Percentiles rank a stretch among this genome's conserved stretches.
Evolutionary conservation across 2,888 invertebrate genomes (phyloP).

Genomic region (Cheilosia scutellata): DNA sequence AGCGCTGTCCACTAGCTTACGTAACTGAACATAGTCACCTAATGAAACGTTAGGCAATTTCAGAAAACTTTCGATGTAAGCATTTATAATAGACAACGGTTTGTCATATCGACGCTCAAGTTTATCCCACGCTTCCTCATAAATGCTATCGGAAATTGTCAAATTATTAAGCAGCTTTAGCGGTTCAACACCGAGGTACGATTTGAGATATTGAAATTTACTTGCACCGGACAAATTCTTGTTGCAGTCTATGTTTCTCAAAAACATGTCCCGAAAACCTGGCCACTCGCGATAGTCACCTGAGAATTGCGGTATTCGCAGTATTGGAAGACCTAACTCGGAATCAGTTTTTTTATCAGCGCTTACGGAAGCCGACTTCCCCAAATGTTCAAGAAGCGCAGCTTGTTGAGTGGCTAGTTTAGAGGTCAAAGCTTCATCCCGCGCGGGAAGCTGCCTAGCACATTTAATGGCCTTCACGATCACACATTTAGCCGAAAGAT

Average conservation of each 20-base stretch:
- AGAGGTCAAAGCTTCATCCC: background rate
- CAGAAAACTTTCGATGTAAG: slow-evolving; percentile 1
- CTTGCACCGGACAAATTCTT: background rate
- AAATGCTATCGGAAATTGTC: background rate
- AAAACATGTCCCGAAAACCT: slow-evolving; percentile 23
- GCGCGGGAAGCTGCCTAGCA: background rate
- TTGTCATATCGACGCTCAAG: background rate
- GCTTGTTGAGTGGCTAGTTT: background rate
- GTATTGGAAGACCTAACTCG: background rate
- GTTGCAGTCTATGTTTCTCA: slow-evolving; percentile 7
- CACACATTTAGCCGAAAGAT: slow-evolving; percentile 1
- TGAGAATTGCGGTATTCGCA: slow-evolving; percentile 8
- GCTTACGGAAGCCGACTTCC: background rate
- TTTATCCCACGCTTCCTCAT: background rate
- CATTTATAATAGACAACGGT: background rate
- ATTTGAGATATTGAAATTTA: slow-evolving; percentile 29
- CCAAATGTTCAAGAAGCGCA: background rate
- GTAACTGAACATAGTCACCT: background rate
- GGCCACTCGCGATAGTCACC: slow-evolving; percentile 38
- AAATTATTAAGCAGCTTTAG: background rate
- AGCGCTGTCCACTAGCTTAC: background rate
- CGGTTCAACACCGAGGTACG: background rate
- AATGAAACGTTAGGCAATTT: background rate
- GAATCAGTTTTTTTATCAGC: background rate
- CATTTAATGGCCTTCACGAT: background rate